Evolutionary conservation across 2,888 invertebrate species (phyloP).

Genomic region (Acanthoscelides obtectus): DNA sequence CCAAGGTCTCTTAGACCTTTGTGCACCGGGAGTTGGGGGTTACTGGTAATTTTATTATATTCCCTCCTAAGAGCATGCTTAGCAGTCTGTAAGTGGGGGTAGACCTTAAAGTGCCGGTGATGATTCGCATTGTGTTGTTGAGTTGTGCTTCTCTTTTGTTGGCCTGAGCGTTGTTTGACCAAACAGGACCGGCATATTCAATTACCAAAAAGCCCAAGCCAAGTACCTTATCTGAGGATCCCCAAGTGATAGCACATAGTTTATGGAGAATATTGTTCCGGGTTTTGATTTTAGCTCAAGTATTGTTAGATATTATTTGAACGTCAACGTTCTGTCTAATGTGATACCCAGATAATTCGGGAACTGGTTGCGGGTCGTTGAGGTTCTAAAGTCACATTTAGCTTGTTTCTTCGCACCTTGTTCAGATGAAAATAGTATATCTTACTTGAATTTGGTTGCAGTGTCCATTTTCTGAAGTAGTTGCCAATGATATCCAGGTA

Average conservation of each 20-base stretch:
- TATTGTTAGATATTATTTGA: not conserved
- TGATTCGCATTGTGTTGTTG: constrained; percentile 5
- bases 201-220: constrained; percentile 2
- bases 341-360: constrained; percentile 4
- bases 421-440: constrained; percentile 5
- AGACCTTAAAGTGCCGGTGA: constrained; percentile 10
- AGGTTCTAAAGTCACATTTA: constrained; percentile 1
- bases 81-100: constrained; percentile 8
- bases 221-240: not conserved
- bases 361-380: not conserved
- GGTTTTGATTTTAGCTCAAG: constrained; percentile 2
- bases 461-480: constrained; percentile 14
- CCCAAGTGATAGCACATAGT: constrained; percentile 2
- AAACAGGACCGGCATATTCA: constrained; percentile 1
- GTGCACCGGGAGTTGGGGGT: constrained; percentile 12
- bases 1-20: constrained; percentile 14
- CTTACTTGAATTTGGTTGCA: constrained; percentile 8
- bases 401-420: constrained; percentile 1
- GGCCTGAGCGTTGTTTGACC: constrained; percentile 3
- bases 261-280: constrained; percentile 6
- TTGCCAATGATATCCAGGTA: constrained; percentile 7
- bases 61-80: constrained; percentile 9
- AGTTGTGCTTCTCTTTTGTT: constrained; percentile 6
- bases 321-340: constrained; percentile 6
- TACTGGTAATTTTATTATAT: constrained; percentile 6